Conservation (phyloP, 2,888 invertebrate species). For the Drosophila leonis region DNA sequence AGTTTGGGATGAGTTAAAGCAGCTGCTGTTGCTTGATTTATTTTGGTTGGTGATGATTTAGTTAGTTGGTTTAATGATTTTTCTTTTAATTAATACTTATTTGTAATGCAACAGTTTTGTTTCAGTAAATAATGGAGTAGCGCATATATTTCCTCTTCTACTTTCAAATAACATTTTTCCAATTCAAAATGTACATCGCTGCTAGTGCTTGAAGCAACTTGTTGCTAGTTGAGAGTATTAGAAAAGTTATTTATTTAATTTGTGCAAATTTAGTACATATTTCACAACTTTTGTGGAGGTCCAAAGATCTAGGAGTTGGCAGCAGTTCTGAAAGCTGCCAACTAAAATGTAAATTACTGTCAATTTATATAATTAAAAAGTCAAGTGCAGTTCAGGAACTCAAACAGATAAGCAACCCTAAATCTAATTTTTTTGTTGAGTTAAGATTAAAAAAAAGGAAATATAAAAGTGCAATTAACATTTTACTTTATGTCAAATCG, state of each 20-base stretch:
- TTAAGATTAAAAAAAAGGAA: not conserved
- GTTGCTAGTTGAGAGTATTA: not conserved
- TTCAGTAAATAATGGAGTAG: not conserved
- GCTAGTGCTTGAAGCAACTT: not conserved
- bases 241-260: not conserved
- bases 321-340: no score
- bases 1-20: not conserved
- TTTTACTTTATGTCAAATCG: not conserved
- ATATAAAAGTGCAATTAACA: not conserved
- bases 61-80: not conserved
- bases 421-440: not conserved
- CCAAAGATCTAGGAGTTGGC: no score
- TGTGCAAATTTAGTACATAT: not conserved
- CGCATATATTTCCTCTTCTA: no score
- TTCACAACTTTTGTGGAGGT: not conserved
- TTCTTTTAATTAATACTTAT: not conserved
- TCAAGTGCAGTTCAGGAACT: not conserved
- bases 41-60: not conserved
- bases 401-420: no score
- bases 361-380: not conserved
- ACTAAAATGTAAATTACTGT: not conserved
- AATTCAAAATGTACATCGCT: not conserved
- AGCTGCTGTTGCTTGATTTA: slow-evolving; percentile 6
- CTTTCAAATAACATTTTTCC: not conserved
- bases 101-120: not conserved